phyloP scores from a whole-genome alignment of 2,797 vertebrate genomes.

The Selene dorsalis region DNA sequence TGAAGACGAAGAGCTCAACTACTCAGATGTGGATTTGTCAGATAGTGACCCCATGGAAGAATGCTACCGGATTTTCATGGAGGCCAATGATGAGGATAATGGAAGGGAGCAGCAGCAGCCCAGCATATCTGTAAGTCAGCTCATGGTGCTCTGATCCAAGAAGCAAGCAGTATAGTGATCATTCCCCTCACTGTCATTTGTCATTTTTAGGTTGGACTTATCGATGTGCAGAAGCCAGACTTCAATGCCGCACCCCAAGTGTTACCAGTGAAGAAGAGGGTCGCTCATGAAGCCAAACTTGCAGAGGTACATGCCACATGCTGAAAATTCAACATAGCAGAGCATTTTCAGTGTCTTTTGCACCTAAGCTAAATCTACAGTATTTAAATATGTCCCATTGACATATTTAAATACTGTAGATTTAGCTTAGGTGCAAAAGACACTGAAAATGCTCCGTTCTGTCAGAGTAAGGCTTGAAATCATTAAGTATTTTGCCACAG shows the following conservation, averaged over 20 bases:
- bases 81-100: conserved; percentile 73
- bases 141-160: not conserved
- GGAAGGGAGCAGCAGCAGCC: conserved; percentile 32
- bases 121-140: conserved; percentile 69
- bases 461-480: no score
- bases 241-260: conserved; percentile 47
- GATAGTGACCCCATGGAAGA: conserved; percentile 87
- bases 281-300: conserved; percentile 79
- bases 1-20: conserved; percentile 62
- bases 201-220: conserved; percentile 58
- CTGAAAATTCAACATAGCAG: not conserved
- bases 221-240: conserved; percentile 44
- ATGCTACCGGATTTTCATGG: conserved; percentile 88
- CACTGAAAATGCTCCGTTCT: not conserved
- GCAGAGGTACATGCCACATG: conserved; percentile 71
- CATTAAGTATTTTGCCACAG: no score
- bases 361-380: no score
- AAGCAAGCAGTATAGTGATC: not conserved
- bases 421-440: no score
- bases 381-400: not conserved
- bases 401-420: not conserved
- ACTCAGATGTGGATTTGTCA: conserved; percentile 77
- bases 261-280: conserved; percentile 74
- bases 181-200: not conserved
- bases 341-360: not conserved